Conservation (phyloP, 2,113 vertebrate genomes). For the Cyanoliseus patagonus region DNA sequence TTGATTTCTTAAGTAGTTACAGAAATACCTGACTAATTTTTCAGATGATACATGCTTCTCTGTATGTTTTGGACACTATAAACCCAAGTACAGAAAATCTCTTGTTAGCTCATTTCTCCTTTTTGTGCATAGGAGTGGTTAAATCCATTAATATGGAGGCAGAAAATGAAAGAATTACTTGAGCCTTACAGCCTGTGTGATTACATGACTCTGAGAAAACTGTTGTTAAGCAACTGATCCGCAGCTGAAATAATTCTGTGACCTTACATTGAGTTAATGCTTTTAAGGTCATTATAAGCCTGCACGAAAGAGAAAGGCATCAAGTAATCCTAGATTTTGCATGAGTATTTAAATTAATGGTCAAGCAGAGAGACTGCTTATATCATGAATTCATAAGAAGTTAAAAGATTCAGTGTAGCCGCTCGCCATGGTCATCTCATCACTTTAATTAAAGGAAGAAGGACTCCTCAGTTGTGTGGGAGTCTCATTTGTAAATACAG, state of each 20-base stretch:
- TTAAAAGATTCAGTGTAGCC: not conserved
- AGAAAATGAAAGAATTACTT: constrained; percentile 51
- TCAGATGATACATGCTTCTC: not conserved
- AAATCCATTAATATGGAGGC: not conserved
- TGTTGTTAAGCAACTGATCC: constrained; percentile 38
- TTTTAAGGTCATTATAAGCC: constrained; percentile 20
- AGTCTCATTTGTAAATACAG: not conserved
- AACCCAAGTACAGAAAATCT: not conserved
- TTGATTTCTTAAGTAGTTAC: not conserved
- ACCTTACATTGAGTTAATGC: constrained; percentile 36
- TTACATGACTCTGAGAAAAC: constrained; percentile 20
- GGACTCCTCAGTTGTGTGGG: not conserved
- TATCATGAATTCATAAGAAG: not conserved
- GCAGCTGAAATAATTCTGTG: constrained; percentile 46
- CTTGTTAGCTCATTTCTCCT: not conserved
- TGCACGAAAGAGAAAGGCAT: constrained; percentile 3
- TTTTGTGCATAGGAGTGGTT: not conserved
- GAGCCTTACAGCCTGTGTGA: not conserved
- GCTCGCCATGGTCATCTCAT: not conserved
- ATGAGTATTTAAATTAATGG: constrained; percentile 32
- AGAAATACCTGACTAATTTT: constrained; percentile 2
- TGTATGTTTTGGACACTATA: not conserved
- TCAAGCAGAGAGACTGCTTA: not conserved
- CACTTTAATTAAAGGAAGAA: not conserved
- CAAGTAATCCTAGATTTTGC: constrained; percentile 28